Percentiles rank a stretch among this genome's conserved stretches.
Evolutionary conservation across 2,113 vertebrate genomes (phyloP).

Genomic region (Jaculus jaculus): DNA sequence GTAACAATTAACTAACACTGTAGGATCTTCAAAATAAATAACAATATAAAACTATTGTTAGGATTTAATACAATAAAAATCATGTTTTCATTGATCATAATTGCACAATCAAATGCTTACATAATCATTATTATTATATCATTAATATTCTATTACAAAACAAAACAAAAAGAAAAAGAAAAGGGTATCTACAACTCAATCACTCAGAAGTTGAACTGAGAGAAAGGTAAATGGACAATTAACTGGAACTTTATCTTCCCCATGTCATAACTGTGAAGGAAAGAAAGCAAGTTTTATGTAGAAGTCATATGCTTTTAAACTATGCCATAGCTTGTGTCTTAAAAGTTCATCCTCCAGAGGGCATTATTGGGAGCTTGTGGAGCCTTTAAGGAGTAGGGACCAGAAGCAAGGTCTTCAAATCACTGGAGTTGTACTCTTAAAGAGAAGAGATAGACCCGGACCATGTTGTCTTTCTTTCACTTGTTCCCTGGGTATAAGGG

Average conservation of each 20-base stretch:
- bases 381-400: background rate
- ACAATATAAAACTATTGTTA: background rate
- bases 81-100: background rate
- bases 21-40: constrained; percentile 32
- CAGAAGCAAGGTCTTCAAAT: background rate
- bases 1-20: background rate
- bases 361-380: background rate
- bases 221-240: background rate
- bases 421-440: background rate
- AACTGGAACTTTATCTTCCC: background rate
- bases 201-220: background rate
- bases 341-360: background rate
- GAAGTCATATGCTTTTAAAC: background rate
- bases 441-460: too few relatives aligned
- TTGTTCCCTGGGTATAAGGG: background rate
- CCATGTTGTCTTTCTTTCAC: background rate
- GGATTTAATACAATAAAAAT: constrained; percentile 1
- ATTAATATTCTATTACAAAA: constrained; percentile 33
- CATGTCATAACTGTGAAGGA: background rate
- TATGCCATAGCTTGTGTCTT: background rate
- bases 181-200: background rate
- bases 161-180: background rate
- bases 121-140: background rate
- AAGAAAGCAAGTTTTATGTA: background rate
- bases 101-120: background rate